These are phyloP conservation scores for Monopterus albus DNA, from an alignment of 2,113 vertebrate species.

Conservation along the genomic window DNA sequence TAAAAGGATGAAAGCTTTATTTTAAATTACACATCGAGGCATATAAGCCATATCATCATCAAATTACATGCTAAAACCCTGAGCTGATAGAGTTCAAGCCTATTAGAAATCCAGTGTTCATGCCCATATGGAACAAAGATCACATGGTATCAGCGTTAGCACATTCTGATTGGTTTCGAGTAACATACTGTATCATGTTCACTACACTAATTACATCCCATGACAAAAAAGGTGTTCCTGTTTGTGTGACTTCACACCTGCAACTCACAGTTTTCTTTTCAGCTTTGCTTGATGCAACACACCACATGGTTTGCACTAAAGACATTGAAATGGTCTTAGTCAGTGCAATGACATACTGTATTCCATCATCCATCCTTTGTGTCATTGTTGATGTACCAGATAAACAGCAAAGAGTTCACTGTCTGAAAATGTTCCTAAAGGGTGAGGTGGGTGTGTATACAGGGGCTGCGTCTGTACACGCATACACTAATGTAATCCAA, in stretches of 20 bases:
- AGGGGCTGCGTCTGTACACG: background rate
- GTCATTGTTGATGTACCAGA: slow-evolving; percentile 48
- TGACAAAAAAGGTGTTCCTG: slow-evolving; percentile 4
- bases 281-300: slow-evolving; percentile 7
- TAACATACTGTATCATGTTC: slow-evolving; percentile 21
- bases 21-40: slow-evolving; percentile 5
- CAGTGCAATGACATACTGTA: slow-evolving; percentile 34
- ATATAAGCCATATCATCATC: background rate
- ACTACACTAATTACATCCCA: slow-evolving; percentile 13
- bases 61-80: slow-evolving; percentile 31
- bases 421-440: slow-evolving; percentile 44
- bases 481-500: slow-evolving; percentile 11
- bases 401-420: slow-evolving; percentile 32
- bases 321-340: slow-evolving; percentile 36
- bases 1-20: background rate
- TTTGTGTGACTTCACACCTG: slow-evolving; percentile 23
- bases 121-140: slow-evolving; percentile 23
- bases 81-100: slow-evolving; percentile 36
- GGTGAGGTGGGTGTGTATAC: slow-evolving; percentile 24
- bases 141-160: slow-evolving; percentile 8
- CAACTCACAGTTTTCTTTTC: slow-evolving; percentile 31
- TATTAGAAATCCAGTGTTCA: slow-evolving; percentile 38
- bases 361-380: slow-evolving; percentile 25
- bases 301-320: slow-evolving; percentile 5
- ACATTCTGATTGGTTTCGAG: slow-evolving; percentile 16